These are phyloP conservation scores for Knipowitschia caucasica DNA, from an alignment of 2,797 vertebrate genomes.

Conservation along the genomic window DNA sequence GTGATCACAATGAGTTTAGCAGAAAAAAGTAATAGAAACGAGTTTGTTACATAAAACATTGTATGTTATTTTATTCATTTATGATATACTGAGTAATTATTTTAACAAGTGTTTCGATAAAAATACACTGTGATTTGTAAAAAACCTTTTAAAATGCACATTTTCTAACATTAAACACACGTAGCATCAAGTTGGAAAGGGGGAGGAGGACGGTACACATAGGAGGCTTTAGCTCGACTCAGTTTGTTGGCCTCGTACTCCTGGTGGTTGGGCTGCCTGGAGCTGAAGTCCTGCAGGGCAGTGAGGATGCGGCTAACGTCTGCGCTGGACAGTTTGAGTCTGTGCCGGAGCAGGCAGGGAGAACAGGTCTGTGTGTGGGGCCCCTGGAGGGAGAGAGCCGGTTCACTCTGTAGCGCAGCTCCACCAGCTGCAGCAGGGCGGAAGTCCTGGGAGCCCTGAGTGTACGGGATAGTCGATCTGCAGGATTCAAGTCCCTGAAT, in stretches of 20 bases:
- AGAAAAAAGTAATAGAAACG: too few relatives aligned
- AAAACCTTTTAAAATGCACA: conserved; percentile 73
- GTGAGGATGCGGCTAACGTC: conserved; percentile 92
- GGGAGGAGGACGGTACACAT: conserved; percentile 60
- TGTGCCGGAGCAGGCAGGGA: conserved; percentile 93
- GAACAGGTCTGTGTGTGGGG: conserved; percentile 88
- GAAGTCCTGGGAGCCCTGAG: conserved; percentile 97
- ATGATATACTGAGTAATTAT: conserved; percentile 6
- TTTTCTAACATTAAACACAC: conserved; percentile 66
- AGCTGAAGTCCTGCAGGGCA: conserved; percentile 89
- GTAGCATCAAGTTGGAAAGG: conserved; percentile 64
- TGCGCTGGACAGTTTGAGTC: conserved; percentile 90
- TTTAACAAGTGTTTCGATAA: conserved; percentile 28
- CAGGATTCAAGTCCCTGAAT: conserved; percentile 95
- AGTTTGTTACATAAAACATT: conserved; percentile 1
- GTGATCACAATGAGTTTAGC: background rate
- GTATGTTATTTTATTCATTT: background rate
- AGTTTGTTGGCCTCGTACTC: conserved; percentile 95
- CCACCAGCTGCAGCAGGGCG: conserved; percentile 90
- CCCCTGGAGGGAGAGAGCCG: conserved; percentile 91
- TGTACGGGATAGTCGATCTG: conserved; percentile 98
- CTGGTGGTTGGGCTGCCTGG: conserved; percentile 88
- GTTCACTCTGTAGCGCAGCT: conserved; percentile 92
- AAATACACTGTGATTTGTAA: conserved; percentile 46
- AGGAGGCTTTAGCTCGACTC: conserved; percentile 87